phyloP scores from a whole-genome alignment of 2,888 invertebrate species.

The Cremastobaeus sp. region DNA sequence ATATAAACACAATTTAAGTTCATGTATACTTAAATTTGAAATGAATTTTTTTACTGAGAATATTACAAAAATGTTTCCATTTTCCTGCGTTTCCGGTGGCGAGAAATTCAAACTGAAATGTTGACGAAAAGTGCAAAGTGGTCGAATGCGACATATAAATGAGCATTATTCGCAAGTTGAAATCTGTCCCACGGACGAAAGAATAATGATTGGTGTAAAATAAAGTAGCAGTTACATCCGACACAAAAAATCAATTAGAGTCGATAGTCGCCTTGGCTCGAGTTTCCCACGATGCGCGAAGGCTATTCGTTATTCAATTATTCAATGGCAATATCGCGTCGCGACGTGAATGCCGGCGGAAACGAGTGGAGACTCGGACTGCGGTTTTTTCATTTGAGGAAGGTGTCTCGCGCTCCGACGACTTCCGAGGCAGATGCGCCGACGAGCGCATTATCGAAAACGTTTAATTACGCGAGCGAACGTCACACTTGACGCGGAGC shows the following conservation, averaged over 20 bases:
- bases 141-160: background rate
- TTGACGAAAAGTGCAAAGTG: background rate
- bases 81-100: too few species aligned
- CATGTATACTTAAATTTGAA: too few species aligned
- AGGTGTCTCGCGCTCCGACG: conserved; percentile 9
- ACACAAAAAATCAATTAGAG: conserved; percentile 55
- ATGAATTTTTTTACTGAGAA: too few species aligned
- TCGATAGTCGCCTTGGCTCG: conserved; percentile 40
- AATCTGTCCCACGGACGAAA: conserved; percentile 5
- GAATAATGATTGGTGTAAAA: conserved; percentile 21
- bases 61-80: too few species aligned
- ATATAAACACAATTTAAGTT: too few species aligned
- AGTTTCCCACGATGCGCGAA: conserved; percentile 56
- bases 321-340: conserved; percentile 59
- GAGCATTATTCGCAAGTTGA: background rate
- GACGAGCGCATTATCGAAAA: conserved; percentile 46
- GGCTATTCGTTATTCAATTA: conserved; percentile 53
- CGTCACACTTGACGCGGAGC: conserved; percentile 68
- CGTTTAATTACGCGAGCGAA: conserved; percentile 50
- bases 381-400: conserved; percentile 16
- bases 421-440: conserved; percentile 52
- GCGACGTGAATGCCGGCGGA: conserved; percentile 58
- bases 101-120: too few species aligned
- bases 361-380: conserved; percentile 33
- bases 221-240: conserved; percentile 36